Conservation (phyloP, 2,797 vertebrate genomes). For the Fratercula arctica region DNA sequence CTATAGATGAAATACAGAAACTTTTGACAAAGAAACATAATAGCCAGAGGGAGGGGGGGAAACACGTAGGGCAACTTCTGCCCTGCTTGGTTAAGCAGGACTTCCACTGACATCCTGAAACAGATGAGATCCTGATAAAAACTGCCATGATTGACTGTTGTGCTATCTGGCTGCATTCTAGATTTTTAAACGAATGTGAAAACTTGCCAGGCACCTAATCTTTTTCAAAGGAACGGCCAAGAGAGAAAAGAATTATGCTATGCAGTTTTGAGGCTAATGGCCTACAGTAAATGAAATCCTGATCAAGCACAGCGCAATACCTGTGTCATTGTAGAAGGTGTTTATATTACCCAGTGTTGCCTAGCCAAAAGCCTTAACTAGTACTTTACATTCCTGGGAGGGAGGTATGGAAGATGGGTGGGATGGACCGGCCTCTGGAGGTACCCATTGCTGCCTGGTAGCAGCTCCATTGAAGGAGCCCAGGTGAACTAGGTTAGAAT, state of each 20-base stretch:
- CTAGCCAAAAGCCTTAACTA: background rate
- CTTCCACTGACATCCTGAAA: slow-evolving; percentile 29
- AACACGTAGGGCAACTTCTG: background rate
- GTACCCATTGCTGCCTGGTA: background rate
- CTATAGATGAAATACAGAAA: background rate
- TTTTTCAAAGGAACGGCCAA: background rate
- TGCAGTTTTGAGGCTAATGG: background rate
- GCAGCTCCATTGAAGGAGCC: background rate
- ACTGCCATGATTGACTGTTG: slow-evolving; percentile 37
- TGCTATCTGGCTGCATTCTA: slow-evolving; percentile 23
- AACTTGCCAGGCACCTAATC: slow-evolving; percentile 24
- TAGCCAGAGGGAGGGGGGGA: background rate
- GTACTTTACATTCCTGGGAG: background rate
- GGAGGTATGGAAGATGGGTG: background rate
- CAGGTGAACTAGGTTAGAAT: background rate
- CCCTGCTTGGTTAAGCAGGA: slow-evolving; percentile 35
- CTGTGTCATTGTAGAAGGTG: background rate
- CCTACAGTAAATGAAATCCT: background rate
- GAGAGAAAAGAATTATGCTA: background rate
- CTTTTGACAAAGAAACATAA: background rate
- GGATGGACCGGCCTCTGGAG: background rate
- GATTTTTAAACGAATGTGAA: slow-evolving; percentile 40
- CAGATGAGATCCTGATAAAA: slow-evolving; percentile 42
- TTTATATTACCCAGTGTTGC: background rate
- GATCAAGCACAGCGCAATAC: background rate